These are phyloP conservation scores for Prolemur simus DNA, from an alignment of 2,113 vertebrate species.

Conservation along the genomic window DNA sequence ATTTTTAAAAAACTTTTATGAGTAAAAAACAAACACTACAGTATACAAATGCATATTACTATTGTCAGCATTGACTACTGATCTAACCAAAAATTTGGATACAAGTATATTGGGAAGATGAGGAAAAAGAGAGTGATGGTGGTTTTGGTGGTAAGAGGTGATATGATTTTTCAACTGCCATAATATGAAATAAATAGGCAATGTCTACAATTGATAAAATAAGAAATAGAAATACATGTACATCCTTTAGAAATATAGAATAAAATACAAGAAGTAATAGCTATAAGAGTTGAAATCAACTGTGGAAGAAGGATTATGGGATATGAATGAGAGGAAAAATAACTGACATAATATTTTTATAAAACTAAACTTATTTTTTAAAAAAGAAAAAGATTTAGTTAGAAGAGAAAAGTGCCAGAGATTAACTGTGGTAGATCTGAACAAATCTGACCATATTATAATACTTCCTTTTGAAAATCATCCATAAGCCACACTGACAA, in stretches of 20 bases:
- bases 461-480: not conserved
- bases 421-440: not conserved
- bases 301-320: not conserved
- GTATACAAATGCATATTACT: not conserved
- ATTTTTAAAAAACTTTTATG: not conserved
- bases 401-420: not conserved
- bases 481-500: not conserved
- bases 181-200: not conserved
- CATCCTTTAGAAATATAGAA: not conserved
- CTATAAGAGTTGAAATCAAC: not conserved
- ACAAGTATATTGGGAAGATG: not conserved
- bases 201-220: not conserved
- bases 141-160: not conserved
- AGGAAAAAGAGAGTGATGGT: not conserved
- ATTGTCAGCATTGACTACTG: not conserved
- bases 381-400: not conserved
- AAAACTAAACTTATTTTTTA: not conserved
- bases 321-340: not conserved
- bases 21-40: not conserved
- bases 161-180: not conserved
- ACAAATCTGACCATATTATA: not conserved
- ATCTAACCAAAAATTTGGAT: not conserved
- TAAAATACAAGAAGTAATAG: not conserved
- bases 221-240: not conserved
- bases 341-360: not conserved